A percentile compares a stretch with the other conserved stretches of the same genome.
Evolutionary conservation across 2,113 vertebrate species (phyloP).

Genomic region (Toxotes jaculatrix): DNA sequence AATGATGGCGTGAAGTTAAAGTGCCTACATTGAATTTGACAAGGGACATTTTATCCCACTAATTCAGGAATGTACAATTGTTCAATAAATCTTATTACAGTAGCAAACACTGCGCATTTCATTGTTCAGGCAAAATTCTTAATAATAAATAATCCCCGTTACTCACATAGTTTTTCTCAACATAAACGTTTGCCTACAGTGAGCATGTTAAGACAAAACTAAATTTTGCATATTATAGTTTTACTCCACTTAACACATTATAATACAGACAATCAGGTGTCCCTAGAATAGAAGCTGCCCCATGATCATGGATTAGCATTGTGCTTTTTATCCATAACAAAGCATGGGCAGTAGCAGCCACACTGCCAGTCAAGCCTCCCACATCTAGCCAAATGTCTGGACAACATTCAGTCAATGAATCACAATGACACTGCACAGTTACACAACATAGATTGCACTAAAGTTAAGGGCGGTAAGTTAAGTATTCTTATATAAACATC

Average conservation of each 20-base stretch:
- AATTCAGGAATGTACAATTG: slow-evolving; percentile 66
- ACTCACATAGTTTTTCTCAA: slow-evolving; percentile 24
- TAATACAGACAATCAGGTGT: slow-evolving; percentile 71
- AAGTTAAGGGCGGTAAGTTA: slow-evolving; percentile 63
- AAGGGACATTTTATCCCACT: slow-evolving; percentile 44
- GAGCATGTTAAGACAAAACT: slow-evolving; percentile 45
- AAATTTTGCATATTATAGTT: slow-evolving; percentile 63
- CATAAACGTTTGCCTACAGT: slow-evolving; percentile 38
- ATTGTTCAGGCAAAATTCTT: slow-evolving; percentile 51
- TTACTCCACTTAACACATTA: slow-evolving; percentile 61
- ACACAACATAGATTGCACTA: slow-evolving; percentile 82
- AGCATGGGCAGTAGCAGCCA: slow-evolving; percentile 37
- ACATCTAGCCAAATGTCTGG: slow-evolving; percentile 30
- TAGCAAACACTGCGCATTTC: slow-evolving; percentile 61
- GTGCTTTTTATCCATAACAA: slow-evolving; percentile 75
- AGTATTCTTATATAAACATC: slow-evolving; percentile 69
- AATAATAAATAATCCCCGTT: slow-evolving; percentile 36
- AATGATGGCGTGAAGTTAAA: slow-evolving; percentile 69
- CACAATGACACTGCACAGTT: slow-evolving; percentile 76
- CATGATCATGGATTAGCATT: slow-evolving; percentile 56
- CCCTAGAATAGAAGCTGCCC: slow-evolving; percentile 51
- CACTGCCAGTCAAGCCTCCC: slow-evolving; percentile 34
- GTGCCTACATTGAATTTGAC: slow-evolving; percentile 71
- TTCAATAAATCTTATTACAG: slow-evolving; percentile 46
- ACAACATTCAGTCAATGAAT: slow-evolving; percentile 74